Percentiles rank a stretch among this genome's conserved stretches.
These are phyloP conservation scores for Eolophus roseicapilla DNA, from an alignment of 2,113 vertebrate species.

Conservation along the genomic window DNA sequence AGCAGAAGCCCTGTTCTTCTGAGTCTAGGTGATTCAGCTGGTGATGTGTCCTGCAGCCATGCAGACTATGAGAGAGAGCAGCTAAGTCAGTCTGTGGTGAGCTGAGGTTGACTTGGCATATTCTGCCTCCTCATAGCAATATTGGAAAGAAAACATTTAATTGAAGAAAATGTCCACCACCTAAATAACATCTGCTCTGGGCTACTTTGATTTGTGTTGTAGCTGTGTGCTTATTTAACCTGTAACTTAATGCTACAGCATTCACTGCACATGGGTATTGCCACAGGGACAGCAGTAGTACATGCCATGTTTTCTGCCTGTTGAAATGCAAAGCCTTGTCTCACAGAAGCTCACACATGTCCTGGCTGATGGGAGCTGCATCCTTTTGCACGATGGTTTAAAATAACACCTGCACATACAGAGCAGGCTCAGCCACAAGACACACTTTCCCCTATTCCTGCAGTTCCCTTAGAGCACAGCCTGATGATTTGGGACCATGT, in stretches of 20 bases:
- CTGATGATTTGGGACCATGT: background rate
- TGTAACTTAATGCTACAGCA: background rate
- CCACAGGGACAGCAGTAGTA: background rate
- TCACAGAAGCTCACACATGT: background rate
- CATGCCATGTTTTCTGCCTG: background rate
- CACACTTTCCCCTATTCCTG: background rate
- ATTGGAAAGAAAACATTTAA: background rate
- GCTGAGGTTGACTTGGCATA: background rate
- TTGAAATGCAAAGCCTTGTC: background rate
- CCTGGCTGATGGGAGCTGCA: background rate
- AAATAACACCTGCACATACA: background rate
- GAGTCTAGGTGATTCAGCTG: background rate
- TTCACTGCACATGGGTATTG: background rate
- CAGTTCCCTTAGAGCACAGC: background rate
- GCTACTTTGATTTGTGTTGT: background rate
- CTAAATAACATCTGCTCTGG: background rate
- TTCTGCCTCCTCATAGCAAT: background rate
- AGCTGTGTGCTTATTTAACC: background rate
- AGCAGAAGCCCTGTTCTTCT: background rate
- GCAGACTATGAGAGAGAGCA: background rate
- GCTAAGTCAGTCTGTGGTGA: background rate
- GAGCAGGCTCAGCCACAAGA: background rate
- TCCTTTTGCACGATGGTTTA: background rate
- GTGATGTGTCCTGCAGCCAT: background rate
- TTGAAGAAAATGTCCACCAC: background rate